Conservation (phyloP, 2,888 invertebrate species). For the Philaethria dido region DNA sequence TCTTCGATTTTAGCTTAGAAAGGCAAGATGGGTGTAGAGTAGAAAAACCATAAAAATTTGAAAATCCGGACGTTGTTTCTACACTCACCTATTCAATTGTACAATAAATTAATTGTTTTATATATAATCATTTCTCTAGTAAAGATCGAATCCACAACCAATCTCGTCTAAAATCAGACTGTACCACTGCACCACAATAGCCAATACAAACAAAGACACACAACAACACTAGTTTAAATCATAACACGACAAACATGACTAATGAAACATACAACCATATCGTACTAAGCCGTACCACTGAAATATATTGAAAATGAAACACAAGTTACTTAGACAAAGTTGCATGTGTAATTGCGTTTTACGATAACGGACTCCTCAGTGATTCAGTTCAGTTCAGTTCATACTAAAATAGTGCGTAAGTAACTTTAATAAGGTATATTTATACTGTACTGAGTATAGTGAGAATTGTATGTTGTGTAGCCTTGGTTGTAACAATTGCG, state of each 20-base stretch:
- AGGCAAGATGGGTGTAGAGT: too few species aligned
- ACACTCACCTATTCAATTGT: too few species aligned
- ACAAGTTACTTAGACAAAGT: conserved; percentile 52
- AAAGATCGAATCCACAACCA: too few species aligned
- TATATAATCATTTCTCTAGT: too few species aligned
- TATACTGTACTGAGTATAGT: conserved; percentile 44
- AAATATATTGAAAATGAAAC: conserved; percentile 28
- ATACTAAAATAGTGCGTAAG: conserved; percentile 57
- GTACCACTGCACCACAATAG: too few species aligned
- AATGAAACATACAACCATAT: conserved; percentile 47
- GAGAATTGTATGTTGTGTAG: conserved; percentile 47
- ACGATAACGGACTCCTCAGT: conserved; percentile 59
- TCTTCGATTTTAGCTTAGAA: too few species aligned
- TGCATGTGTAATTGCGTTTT: conserved; percentile 53
- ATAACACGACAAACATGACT: conserved; percentile 41
- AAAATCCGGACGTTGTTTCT: too few species aligned
- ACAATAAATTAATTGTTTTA: too few species aligned
- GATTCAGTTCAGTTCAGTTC: conserved; percentile 60
- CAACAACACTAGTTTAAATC: conserved; percentile 21
- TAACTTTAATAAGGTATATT: conserved; percentile 51
- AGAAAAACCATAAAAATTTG: too few species aligned
- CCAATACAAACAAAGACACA: not conserved
- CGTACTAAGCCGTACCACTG: conserved; percentile 37
- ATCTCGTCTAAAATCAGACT: too few species aligned
- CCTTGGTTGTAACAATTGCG: conserved; percentile 40